phyloP scores from a whole-genome alignment of 2,797 vertebrate genomes.

The Phrynocephalus forsythii region DNA sequence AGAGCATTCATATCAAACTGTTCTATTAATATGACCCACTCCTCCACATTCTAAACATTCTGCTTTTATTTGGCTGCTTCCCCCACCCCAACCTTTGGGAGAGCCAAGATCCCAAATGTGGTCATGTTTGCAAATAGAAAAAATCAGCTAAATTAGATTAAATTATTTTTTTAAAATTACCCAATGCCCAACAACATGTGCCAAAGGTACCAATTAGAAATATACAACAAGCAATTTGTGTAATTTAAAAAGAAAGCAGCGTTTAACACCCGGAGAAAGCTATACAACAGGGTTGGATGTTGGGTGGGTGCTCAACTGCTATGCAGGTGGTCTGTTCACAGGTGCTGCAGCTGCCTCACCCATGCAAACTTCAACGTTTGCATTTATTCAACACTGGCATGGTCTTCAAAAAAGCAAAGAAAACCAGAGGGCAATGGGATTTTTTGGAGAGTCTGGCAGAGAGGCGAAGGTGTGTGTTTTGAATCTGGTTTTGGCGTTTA shows the following conservation, averaged over 20 bases:
- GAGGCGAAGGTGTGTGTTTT: no score
- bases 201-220: background rate
- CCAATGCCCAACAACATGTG: background rate
- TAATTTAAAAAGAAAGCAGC: background rate
- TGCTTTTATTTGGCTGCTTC: constrained; percentile 3
- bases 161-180: background rate
- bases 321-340: background rate
- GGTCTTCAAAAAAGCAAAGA: background rate
- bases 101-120: background rate
- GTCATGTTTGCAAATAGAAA: background rate
- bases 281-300: no score
- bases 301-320: background rate
- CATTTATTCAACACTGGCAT: background rate
- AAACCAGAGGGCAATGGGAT: background rate
- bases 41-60: background rate
- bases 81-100: background rate
- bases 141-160: no score
- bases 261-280: background rate
- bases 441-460: background rate
- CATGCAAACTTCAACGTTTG: background rate
- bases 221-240: background rate
- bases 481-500: background rate
- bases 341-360: no score
- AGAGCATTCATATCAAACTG: background rate
- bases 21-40: background rate